Percentiles rank a stretch among this genome's conserved stretches.
Conservation (phyloP, 2,113 vertebrate species). For the Ariopsis seemanni region DNA sequence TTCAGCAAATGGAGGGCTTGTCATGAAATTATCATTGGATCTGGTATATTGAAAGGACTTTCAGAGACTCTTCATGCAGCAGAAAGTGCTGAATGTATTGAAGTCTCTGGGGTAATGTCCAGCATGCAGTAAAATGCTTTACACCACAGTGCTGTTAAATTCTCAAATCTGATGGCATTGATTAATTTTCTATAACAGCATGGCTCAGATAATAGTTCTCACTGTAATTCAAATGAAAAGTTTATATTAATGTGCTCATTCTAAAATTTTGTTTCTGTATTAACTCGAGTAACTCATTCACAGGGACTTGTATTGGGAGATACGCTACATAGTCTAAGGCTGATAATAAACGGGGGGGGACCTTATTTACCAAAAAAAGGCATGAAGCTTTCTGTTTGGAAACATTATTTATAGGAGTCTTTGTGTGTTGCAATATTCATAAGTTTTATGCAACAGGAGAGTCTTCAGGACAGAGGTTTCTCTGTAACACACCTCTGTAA, state of each 20-base stretch:
- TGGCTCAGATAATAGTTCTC: neutral
- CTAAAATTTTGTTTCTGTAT: neutral
- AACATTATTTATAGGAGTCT: neutral
- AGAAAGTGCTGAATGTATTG: neutral
- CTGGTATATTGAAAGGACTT: neutral
- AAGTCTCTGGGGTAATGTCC: neutral
- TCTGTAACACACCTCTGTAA: too few species aligned
- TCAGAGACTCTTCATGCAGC: neutral
- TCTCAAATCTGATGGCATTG: neutral
- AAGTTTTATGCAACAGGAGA: too few species aligned
- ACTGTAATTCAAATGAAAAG: neutral
- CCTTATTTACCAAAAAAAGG: neutral
- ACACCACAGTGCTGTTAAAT: neutral
- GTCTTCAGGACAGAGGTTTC: too few species aligned
- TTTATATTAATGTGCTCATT: neutral
- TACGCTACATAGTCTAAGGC: neutral
- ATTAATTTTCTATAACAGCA: neutral
- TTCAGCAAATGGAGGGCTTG: neutral
- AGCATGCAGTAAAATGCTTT: neutral
- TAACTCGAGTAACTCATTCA: neutral
- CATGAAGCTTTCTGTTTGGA: neutral
- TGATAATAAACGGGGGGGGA: neutral
- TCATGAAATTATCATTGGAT: neutral
- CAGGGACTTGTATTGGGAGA: neutral
- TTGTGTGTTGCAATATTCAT: too few species aligned